These are phyloP conservation scores for Calonectris borealis DNA, from an alignment of 2,113 vertebrate genomes.

Conservation along the genomic window DNA sequence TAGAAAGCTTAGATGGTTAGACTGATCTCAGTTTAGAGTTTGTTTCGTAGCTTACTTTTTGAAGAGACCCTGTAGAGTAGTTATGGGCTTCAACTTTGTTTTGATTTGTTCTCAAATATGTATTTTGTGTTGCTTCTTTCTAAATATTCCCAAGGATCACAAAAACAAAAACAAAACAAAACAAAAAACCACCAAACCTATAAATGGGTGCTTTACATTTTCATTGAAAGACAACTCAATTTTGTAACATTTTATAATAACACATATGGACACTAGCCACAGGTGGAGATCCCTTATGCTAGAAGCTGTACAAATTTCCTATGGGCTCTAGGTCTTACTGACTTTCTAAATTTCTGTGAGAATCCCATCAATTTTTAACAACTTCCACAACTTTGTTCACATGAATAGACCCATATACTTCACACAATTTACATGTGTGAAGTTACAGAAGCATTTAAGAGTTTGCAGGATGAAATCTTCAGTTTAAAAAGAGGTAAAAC, in stretches of 20 bases:
- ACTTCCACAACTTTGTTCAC: not conserved
- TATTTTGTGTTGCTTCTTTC: not conserved
- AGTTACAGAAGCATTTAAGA: not conserved
- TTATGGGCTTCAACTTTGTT: not conserved
- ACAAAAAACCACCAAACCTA: not conserved
- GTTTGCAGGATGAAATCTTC: not conserved
- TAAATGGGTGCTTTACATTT: not conserved
- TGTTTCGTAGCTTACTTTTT: not conserved
- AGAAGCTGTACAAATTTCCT: not conserved
- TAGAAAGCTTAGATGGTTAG: not conserved
- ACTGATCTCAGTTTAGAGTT: not conserved
- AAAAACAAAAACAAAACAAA: not conserved
- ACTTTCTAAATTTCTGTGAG: not conserved
- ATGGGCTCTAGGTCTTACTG: not conserved
- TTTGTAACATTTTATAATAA: not conserved
- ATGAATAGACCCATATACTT: not conserved
- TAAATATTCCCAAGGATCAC: not conserved
- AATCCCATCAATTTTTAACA: not conserved
- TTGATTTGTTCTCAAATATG: not conserved
- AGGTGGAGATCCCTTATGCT: not conserved
- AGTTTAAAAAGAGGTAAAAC: not conserved
- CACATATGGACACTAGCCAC: not conserved
- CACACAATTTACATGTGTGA: not conserved
- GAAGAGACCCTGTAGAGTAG: not conserved
- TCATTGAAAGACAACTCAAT: not conserved